phyloP scores from a whole-genome alignment of 2,113 vertebrate species.

The Dissostichus mawsoni region DNA sequence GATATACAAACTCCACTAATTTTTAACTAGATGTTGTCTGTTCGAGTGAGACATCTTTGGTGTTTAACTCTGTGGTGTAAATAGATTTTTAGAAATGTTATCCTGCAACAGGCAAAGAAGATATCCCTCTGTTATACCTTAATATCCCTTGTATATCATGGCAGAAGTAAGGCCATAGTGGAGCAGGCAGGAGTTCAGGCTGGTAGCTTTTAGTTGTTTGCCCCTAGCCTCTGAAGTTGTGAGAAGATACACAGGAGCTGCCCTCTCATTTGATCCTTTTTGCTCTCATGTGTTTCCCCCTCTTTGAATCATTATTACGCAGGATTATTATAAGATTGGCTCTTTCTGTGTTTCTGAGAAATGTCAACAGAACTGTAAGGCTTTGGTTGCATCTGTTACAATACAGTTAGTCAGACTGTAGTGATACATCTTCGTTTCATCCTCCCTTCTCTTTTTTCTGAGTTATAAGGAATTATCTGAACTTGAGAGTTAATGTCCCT shows the following conservation, averaged over 20 bases:
- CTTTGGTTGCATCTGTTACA: neutral
- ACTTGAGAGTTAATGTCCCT: neutral
- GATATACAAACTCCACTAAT: too few species aligned
- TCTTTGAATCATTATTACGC: slow-evolving; percentile 15
- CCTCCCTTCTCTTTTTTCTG: neutral
- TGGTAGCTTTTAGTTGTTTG: slow-evolving; percentile 16
- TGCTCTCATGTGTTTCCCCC: slow-evolving; percentile 10
- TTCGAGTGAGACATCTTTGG: neutral
- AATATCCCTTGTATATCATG: neutral
- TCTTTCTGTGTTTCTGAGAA: slow-evolving; percentile 18
- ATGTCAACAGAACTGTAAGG: slow-evolving; percentile 9
- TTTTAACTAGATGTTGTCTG: neutral
- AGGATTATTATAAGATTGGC: slow-evolving; percentile 2
- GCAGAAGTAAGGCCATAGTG: neutral
- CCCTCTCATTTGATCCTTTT: slow-evolving; percentile 12
- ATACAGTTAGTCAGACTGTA: neutral
- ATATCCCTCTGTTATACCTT: slow-evolving; percentile 8
- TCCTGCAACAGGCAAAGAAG: slow-evolving; percentile 25
- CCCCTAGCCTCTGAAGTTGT: slow-evolving; percentile 3
- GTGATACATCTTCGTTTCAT: neutral
- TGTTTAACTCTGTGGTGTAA: neutral
- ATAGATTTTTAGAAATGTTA: slow-evolving; percentile 4
- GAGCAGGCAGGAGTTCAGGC: slow-evolving; percentile 11
- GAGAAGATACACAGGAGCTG: slow-evolving; percentile 3
- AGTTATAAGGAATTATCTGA: neutral